Base-by-base conservation (phyloP, 2,888 invertebrate genomes). In the Cephus spinipes region DNA sequence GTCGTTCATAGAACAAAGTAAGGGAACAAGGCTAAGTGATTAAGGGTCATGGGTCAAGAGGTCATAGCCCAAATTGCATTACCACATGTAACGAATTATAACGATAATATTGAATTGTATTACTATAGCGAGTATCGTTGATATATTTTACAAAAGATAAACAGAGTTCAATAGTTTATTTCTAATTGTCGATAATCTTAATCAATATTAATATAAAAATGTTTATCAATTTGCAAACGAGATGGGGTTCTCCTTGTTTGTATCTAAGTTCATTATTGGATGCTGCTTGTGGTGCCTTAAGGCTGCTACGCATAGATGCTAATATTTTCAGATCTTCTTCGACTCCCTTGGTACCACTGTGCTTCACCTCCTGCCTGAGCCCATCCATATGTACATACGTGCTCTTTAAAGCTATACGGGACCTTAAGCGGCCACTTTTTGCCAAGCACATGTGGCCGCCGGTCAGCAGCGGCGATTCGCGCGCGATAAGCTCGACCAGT, bases 381-480 rank as follows among this genome's bases (percentile, higher is more conserved):
- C 32, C 32, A 4, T 12, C 3, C 71, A 71, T 4, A 31, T 33
- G 12, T 23, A 33, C 12, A 35, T 12, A 35, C 74, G 74, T 77
- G 74, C 73, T 79, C 79, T 77, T 75, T 79, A 79, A 83, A 80
- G 77, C 79, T 68, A 71, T 75, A 31, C 76, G 77, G 81, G 79
- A 81, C 81, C 77, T 79, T 78, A 84, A 83, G 80, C 82, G 85
- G 81, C 83, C 84, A 83, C 33, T 89, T 89, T 89, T 89, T 89
- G 86, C 75, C 69, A 9, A 23, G 23, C 88, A 89, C 89, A 89
- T 90, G 87, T 89, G 88, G 87, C 80, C 55, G 55, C 80, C 55
- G 55, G 86, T 87, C 55, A 55, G 55, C 86, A 88, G 88, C 87
- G 86, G 85, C 83, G 90, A 90, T 90, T 90, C 88, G 86, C 85